Base-by-base conservation (phyloP, 1,140 invertebrate genomes). In the Solenopsis fugax region DNA sequence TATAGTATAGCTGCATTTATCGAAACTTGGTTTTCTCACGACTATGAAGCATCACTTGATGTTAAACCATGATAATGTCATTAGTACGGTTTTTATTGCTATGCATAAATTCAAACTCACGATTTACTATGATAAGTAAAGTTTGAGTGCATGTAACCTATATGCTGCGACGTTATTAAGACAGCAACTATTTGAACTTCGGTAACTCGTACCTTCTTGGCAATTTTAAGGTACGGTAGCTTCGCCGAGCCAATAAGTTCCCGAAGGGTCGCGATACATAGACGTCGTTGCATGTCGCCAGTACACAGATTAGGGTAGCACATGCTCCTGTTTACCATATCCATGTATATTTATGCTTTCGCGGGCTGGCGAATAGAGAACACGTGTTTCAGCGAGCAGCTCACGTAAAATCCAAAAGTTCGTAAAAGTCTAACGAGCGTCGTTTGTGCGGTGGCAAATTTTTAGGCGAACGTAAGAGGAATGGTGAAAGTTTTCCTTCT, bases 311-410 rank as follows among this genome's bases (percentile, higher is more conserved):
- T 90, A 89, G 88, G 85, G 60, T 75, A 72, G 77, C 88, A 90
- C 88, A 88, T 90, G 88, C 52, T 71, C 62, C 56, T 85, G 62
- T 89, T 90, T 90, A 89, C 88, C 89, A 90, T 90, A 90, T 85
- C 88, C 86, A 90, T 90, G 89, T 90, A 90, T 90, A 90, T 90
- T 90, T 90, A 90, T 90, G 86, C 73, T 37, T 7, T 75, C 41
- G 80, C 80, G 6, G 37, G 48, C 81, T 56, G 37, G 18, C 9
- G 56, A 60, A 34, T 62, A 58, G 64, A 85, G 73, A 80, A 81
- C 89, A 90, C 80, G 75, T 89, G 89, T 90, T 48, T 85, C 78
- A 50, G 37, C 58, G 52, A 54, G 52, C 12, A 84, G 67, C 84
- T 16, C n/a, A 48, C 34, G 64, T 71, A 67, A 80, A 86, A 67